Conservation (phyloP, 2,888 invertebrate genomes). For the Drosophila aldrichi region DNA sequence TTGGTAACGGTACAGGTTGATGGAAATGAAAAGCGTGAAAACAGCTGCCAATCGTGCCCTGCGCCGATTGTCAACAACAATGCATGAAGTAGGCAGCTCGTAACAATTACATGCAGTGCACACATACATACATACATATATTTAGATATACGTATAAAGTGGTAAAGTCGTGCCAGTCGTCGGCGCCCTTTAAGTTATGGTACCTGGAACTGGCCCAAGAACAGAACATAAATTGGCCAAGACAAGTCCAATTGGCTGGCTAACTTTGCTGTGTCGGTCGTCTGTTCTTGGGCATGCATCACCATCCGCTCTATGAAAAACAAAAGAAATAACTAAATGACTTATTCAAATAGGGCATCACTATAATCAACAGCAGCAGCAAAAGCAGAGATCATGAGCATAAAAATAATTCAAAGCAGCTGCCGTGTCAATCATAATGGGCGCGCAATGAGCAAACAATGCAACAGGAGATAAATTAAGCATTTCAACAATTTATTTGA, state of each 20-base stretch:
- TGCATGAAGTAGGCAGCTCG: conserved; percentile 10
- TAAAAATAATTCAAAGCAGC: conserved; percentile 54
- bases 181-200: conserved; percentile 46
- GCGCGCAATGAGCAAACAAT: conserved; percentile 41
- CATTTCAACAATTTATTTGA: conserved; percentile 57
- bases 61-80: conserved; percentile 26
- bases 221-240: conserved; percentile 38
- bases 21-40: conserved; percentile 38
- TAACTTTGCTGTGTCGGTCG: conserved; percentile 33
- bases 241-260: conserved; percentile 19
- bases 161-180: conserved; percentile 46
- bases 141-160: not conserved
- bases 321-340: conserved; percentile 26
- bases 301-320: conserved; percentile 5
- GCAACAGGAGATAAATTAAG: conserved; percentile 54
- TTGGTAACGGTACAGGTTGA: conserved; percentile 39
- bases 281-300: conserved; percentile 38
- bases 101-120: not conserved
- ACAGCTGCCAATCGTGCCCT: conserved; percentile 64
- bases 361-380: conserved; percentile 39
- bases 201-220: conserved; percentile 44
- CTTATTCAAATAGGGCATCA: conserved; percentile 49
- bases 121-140: not conserved
- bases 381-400: conserved; percentile 13
- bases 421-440: conserved; percentile 64